A percentile compares a stretch with the other conserved stretches of the same genome.
phyloP scores from a whole-genome alignment of 2,888 invertebrate species.

The Ornithoptera alexandrae region DNA sequence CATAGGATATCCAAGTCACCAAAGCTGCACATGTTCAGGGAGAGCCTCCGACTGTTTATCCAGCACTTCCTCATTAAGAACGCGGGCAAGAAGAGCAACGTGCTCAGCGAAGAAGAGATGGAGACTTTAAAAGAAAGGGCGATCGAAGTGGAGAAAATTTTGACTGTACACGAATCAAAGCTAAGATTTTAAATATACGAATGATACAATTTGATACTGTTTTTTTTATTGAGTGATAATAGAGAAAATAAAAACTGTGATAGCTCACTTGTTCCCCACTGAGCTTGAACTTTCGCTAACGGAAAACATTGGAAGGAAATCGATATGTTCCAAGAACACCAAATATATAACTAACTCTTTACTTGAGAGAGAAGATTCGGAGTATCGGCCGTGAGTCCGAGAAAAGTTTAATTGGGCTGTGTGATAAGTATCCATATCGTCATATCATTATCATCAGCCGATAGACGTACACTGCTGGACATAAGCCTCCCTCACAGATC shows the following conservation, averaged over 20 bases:
- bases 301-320: background rate
- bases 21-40: conserved; percentile 89
- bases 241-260: too few species aligned
- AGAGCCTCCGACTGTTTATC: conserved; percentile 91
- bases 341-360: too few species aligned
- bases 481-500: too few species aligned
- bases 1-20: conserved; percentile 85
- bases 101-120: conserved; percentile 59
- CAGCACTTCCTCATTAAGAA: conserved; percentile 90
- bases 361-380: too few species aligned
- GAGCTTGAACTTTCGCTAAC: too few species aligned
- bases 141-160: conserved; percentile 83
- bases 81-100: conserved; percentile 67
- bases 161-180: conserved; percentile 76
- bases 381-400: too few species aligned
- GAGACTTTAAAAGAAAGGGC: conserved; percentile 74
- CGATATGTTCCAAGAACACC: too few species aligned
- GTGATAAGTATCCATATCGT: too few species aligned
- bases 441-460: too few species aligned
- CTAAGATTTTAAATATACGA: conserved; percentile 56
- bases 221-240: background rate
- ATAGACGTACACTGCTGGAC: too few species aligned
- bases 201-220: background rate
- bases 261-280: too few species aligned
- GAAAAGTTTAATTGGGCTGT: too few species aligned